phyloP scores from a whole-genome alignment of 2,888 invertebrate species.

The Shargacucullia verbasci region DNA sequence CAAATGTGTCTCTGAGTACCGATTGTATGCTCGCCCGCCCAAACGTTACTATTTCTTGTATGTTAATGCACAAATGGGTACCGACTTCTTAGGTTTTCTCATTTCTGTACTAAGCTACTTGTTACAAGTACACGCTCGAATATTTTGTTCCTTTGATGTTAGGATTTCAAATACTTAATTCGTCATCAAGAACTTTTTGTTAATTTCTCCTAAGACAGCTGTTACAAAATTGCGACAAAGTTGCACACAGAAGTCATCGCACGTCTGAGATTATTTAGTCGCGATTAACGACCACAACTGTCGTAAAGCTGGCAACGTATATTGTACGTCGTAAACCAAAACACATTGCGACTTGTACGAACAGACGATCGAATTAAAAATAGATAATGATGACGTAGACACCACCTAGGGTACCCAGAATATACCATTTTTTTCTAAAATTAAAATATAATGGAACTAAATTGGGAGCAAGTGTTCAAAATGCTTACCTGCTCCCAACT shows the following conservation, averaged over 20 bases:
- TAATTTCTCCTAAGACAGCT: slow-evolving; percentile 36
- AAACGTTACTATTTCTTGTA: slow-evolving; percentile 16
- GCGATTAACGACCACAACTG: slow-evolving; percentile 67
- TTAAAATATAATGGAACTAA: too few species aligned
- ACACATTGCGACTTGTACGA: slow-evolving; percentile 61
- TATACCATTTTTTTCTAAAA: too few species aligned
- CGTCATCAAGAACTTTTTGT: slow-evolving; percentile 38
- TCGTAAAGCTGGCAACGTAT: slow-evolving; percentile 62
- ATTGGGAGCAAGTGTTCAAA: too few species aligned
- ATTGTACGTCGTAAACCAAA: slow-evolving; percentile 61
- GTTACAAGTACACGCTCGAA: slow-evolving; percentile 1
- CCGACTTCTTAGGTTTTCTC: slow-evolving; percentile 10
- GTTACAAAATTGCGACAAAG: slow-evolving; percentile 67
- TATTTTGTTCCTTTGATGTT: slow-evolving; percentile 27
- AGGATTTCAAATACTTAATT: slow-evolving; percentile 23
- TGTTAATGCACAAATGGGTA: slow-evolving; percentile 24
- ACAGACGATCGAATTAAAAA: slow-evolving; percentile 34
- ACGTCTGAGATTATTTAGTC: slow-evolving; percentile 62
- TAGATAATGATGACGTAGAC: not conserved
- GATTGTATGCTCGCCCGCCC: slow-evolving; percentile 24
- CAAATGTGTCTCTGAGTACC: slow-evolving; percentile 56
- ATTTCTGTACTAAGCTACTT: slow-evolving; percentile 2
- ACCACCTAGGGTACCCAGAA: too few species aligned
- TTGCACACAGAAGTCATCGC: slow-evolving; percentile 60
- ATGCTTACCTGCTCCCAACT: too few species aligned